Percentiles rank a stretch among this genome's conserved stretches.
Evolutionary conservation across 1,140 invertebrate species (phyloP).

Genomic region (Drosophila busckii): DNA sequence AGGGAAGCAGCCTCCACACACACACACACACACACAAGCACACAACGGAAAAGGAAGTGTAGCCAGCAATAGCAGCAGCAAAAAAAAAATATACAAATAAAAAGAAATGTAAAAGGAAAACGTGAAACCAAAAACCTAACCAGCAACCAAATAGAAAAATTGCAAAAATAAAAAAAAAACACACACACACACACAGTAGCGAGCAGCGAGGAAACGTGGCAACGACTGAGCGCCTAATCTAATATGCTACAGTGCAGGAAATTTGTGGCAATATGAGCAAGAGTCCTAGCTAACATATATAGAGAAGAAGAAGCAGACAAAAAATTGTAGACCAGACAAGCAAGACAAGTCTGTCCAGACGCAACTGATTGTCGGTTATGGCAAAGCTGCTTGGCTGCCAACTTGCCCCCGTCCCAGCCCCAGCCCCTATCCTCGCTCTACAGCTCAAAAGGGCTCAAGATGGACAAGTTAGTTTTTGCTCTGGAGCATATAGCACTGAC

Average conservation of each 20-base stretch:
- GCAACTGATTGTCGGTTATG: slow-evolving; percentile 44
- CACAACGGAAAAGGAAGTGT: slow-evolving; percentile 40
- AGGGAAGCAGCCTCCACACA: slow-evolving; percentile 17
- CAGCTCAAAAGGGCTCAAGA: slow-evolving; percentile 8
- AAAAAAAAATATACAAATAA: slow-evolving; percentile 13
- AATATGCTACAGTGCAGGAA: slow-evolving; percentile 55
- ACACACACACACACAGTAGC: neutral
- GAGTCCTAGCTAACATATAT: slow-evolving; percentile 2
- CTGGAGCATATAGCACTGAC: slow-evolving; percentile 23
- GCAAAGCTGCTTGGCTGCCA: slow-evolving; percentile 9
- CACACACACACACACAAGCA: slow-evolving; percentile 15
- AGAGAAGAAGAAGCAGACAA: neutral
- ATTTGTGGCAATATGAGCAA: slow-evolving; percentile 37
- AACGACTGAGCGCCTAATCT: slow-evolving; percentile 47
- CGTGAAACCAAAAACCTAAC: slow-evolving; percentile 20
- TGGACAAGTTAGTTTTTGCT: slow-evolving; percentile 34
- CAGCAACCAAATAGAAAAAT: slow-evolving; percentile 54
- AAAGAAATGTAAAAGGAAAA: neutral
- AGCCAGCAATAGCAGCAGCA: slow-evolving; percentile 11
- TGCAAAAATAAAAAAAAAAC: slow-evolving; percentile 41
- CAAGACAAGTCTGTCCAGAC: slow-evolving; percentile 15
- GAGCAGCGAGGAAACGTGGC: slow-evolving; percentile 7
- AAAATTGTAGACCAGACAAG: slow-evolving; percentile 3
- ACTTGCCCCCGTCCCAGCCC: neutral
- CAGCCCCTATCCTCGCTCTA: neutral